Conservation (phyloP, 2,113 vertebrate species). For the Hippocampus guttulatus region DNA sequence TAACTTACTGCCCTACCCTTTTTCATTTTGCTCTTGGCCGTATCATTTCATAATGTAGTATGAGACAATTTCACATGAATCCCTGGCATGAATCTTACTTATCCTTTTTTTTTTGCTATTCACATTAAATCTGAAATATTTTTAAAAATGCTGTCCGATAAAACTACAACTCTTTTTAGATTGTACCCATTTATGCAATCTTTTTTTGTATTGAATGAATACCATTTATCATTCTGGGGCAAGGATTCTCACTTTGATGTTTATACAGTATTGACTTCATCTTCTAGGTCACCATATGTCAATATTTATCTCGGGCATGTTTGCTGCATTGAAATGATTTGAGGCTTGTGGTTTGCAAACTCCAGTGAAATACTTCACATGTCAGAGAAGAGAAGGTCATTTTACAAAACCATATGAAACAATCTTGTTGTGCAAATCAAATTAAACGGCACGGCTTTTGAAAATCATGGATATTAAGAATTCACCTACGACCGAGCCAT, state of each 20-base stretch:
- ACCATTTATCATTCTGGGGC: constrained; percentile 12
- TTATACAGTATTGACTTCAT: constrained; percentile 13
- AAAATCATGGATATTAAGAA: neutral
- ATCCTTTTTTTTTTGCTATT: neutral
- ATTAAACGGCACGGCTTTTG: neutral
- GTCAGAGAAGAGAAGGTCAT: neutral
- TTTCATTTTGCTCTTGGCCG: neutral
- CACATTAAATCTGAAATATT: neutral
- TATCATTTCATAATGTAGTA: neutral
- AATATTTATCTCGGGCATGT: constrained; percentile 22
- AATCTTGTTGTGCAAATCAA: neutral
- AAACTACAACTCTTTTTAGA: neutral
- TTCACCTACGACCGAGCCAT: neutral
- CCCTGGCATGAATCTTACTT: neutral
- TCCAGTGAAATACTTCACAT: constrained; percentile 12
- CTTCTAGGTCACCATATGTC: constrained; percentile 48
- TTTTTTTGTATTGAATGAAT: constrained; percentile 13
- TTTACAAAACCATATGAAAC: constrained; percentile 15
- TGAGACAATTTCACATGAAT: neutral
- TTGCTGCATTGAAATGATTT: constrained; percentile 18
- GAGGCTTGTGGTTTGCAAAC: constrained; percentile 6
- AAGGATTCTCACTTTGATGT: constrained; percentile 20
- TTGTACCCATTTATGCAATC: neutral
- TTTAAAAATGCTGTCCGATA: neutral
- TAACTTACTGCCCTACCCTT: neutral